A percentile compares a stretch with the other conserved stretches of the same genome.
phyloP scores from a whole-genome alignment of 2,888 invertebrate genomes.

The Scaptomyza flava region DNA sequence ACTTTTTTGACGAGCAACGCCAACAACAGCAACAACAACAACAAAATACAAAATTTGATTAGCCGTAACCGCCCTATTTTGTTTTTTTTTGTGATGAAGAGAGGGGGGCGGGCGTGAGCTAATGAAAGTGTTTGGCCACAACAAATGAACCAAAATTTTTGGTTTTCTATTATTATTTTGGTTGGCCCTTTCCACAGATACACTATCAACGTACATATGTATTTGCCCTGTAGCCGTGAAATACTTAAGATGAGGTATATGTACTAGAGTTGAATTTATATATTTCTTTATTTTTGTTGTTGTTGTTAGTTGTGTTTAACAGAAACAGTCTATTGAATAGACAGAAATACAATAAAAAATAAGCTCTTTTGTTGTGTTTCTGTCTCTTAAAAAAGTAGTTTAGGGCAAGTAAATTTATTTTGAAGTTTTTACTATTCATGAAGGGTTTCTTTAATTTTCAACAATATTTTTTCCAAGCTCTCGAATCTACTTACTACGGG shows the following conservation, averaged over 20 bases:
- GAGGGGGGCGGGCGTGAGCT: conserved; percentile 6
- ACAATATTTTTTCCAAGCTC: not conserved
- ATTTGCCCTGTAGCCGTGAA: not conserved
- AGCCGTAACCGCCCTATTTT: conserved; percentile 38
- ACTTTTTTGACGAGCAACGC: conserved; percentile 18
- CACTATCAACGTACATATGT: not conserved
- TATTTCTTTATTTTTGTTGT: too few relatives aligned
- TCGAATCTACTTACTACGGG: not conserved
- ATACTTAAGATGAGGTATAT: not conserved
- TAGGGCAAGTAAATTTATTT: too few relatives aligned
- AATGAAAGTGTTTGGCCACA: conserved; percentile 50
- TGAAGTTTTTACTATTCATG: too few relatives aligned
- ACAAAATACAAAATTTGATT: conserved; percentile 58
- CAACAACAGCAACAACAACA: conserved; percentile 2
- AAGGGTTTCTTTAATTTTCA: too few relatives aligned
- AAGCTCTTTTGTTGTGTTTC: too few relatives aligned
- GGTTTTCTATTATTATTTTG: not conserved
- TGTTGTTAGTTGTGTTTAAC: too few relatives aligned
- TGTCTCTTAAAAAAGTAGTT: too few relatives aligned
- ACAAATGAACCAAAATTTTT: conserved; percentile 36
- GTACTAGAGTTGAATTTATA: too few relatives aligned
- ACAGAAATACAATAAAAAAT: too few relatives aligned
- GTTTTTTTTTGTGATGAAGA: not conserved
- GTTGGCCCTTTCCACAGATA: not conserved
- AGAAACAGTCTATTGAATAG: too few relatives aligned